These are phyloP conservation scores for Rhinichthys klamathensis DNA, from an alignment of 2,113 vertebrate species.

Conservation along the genomic window DNA sequence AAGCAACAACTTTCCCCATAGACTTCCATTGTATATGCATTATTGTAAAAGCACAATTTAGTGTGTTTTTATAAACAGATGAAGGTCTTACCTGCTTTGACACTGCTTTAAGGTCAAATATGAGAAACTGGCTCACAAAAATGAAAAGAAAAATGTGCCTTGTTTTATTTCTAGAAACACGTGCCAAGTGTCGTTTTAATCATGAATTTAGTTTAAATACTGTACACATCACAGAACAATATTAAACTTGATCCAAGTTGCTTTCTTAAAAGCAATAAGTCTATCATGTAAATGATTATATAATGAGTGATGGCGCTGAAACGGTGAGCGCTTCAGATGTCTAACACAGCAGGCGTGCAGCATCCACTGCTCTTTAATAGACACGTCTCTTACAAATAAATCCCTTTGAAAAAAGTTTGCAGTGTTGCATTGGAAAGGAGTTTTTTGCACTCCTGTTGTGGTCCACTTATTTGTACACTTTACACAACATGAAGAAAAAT, in stretches of 20 bases:
- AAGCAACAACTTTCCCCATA: background rate
- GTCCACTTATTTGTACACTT: conserved; percentile 9
- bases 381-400: background rate
- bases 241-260: background rate
- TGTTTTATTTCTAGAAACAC: background rate
- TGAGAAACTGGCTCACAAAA: background rate
- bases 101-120: background rate
- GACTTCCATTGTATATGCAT: background rate
- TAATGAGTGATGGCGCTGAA: background rate
- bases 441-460: background rate
- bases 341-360: background rate
- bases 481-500: background rate
- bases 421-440: background rate
- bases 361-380: background rate
- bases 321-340: background rate
- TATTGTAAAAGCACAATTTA: background rate
- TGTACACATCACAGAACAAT: background rate
- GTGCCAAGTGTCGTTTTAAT: background rate
- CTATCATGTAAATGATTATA: background rate
- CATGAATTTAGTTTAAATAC: background rate
- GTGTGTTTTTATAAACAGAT: background rate
- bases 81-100: background rate
- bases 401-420: background rate
- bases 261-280: background rate
- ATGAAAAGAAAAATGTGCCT: background rate